A percentile compares a stretch with the other conserved stretches of the same genome.
Conservation (phyloP, 2,888 invertebrate species). For the Dasysyrphus albostriatus region DNA sequence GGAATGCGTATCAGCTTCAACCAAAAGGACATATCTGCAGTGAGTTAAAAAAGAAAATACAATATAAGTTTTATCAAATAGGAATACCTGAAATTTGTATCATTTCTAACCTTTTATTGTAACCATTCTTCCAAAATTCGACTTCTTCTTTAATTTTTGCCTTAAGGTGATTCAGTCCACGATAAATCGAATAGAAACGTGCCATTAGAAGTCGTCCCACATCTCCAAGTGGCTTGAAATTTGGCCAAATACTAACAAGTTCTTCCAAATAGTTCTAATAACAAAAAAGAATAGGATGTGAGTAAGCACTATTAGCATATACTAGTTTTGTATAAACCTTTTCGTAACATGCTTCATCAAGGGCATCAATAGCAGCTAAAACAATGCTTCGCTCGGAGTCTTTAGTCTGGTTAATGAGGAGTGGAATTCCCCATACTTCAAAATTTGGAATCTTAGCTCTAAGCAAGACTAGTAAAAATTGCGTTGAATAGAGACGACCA, state of each 20-base stretch:
- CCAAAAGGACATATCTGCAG: constrained; percentile 91
- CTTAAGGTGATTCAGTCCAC: constrained; percentile 88
- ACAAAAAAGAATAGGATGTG: constrained; percentile 16
- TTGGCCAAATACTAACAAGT: constrained; percentile 90
- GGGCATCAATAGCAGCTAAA: constrained; percentile 90
- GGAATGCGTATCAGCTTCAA: constrained; percentile 95
- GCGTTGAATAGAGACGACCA: constrained; percentile 93
- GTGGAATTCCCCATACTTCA: constrained; percentile 93
- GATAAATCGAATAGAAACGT: constrained; percentile 89
- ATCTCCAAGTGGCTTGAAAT: constrained; percentile 89
- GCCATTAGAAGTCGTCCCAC: constrained; percentile 91
- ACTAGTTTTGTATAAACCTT: constrained; percentile 85
- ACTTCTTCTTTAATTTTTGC: constrained; percentile 90
- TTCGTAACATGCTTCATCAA: constrained; percentile 97
- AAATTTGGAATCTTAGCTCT: constrained; percentile 89
- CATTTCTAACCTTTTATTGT: constrained; percentile 87
- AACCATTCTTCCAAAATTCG: constrained; percentile 90
- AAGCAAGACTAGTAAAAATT: constrained; percentile 94
- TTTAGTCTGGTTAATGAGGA: constrained; percentile 92
- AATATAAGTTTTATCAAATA: not conserved
- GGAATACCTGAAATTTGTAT: constrained; percentile 17
- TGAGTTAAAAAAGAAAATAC: constrained; percentile 31
- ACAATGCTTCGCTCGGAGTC: constrained; percentile 93
- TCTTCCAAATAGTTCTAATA: constrained; percentile 89
- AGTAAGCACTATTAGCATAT: not conserved